Percentiles rank a stretch among this genome's conserved stretches.
Conservation (phyloP, 2,113 vertebrate genomes). For the Gila orcuttii region DNA sequence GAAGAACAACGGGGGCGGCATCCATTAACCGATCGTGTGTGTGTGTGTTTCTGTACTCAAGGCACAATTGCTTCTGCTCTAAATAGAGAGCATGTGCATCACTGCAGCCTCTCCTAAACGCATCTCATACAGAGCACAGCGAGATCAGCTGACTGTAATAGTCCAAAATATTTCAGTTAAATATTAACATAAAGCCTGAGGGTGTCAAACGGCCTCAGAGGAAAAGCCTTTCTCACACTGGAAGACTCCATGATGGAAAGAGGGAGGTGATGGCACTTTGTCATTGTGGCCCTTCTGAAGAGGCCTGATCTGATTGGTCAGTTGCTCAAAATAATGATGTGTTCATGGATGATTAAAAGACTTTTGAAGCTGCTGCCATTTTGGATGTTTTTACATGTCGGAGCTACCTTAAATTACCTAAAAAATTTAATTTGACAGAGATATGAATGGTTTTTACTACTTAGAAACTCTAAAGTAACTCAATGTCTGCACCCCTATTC, state of each 20-base stretch:
- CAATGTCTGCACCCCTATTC: neutral
- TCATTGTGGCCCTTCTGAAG: neutral
- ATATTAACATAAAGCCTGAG: neutral
- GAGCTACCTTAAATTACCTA: neutral
- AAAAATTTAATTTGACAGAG: slow-evolving; percentile 1
- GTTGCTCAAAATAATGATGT: neutral
- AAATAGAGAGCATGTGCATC: neutral
- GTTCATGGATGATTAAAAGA: neutral
- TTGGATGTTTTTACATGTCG: neutral
- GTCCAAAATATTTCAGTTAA: neutral
- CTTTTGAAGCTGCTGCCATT: neutral
- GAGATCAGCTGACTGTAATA: neutral
- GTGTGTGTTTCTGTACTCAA: neutral
- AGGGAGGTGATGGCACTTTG: neutral
- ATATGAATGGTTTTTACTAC: neutral
- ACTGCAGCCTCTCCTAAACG: neutral
- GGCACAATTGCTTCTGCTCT: slow-evolving; percentile 19
- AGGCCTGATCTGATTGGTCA: neutral
- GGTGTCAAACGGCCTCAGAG: neutral
- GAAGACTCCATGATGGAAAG: neutral
- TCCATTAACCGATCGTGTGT: too few species aligned
- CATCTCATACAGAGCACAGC: neutral
- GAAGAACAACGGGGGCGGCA: too few species aligned
- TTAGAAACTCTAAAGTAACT: neutral
- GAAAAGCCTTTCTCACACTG: neutral